These are phyloP conservation scores for Diachasma alloeum DNA, from an alignment of 1,140 invertebrate genomes.

Conservation along the genomic window DNA sequence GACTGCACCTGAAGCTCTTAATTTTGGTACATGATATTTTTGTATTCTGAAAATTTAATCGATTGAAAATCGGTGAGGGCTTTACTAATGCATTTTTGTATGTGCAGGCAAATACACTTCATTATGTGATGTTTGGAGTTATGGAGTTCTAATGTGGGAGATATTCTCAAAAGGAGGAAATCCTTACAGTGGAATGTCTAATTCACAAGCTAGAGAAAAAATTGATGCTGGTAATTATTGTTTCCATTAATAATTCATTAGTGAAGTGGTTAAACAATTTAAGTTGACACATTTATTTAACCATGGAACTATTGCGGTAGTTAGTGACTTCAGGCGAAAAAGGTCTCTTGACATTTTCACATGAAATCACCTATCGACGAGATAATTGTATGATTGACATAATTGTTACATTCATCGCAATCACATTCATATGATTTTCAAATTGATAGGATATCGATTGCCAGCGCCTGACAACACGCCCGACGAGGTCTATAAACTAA, in stretches of 20 bases:
- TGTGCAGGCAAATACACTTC: constrained; percentile 91
- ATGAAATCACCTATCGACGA: too few species aligned
- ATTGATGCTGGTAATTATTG: constrained; percentile 82
- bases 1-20: constrained; percentile 95
- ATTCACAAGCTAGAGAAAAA: constrained; percentile 90
- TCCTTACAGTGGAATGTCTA: constrained; percentile 93
- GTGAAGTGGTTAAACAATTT: background rate
- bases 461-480: constrained; percentile 87
- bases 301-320: background rate
- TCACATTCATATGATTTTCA: background rate
- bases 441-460: constrained; percentile 85
- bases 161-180: constrained; percentile 93
- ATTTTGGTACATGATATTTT: constrained; percentile 77
- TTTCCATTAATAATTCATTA: background rate
- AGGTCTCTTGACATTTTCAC: too few species aligned
- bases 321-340: too few species aligned
- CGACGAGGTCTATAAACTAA: constrained; percentile 88
- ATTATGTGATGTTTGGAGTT: constrained; percentile 98
- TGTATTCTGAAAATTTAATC: background rate
- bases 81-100: constrained; percentile 1
- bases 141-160: constrained; percentile 96
- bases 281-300: background rate
- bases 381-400: too few species aligned
- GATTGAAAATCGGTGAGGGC: background rate
- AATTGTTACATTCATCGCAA: constrained; percentile 10